phyloP scores from a whole-genome alignment of 2,797 vertebrate species.

The Tangara arthus region DNA sequence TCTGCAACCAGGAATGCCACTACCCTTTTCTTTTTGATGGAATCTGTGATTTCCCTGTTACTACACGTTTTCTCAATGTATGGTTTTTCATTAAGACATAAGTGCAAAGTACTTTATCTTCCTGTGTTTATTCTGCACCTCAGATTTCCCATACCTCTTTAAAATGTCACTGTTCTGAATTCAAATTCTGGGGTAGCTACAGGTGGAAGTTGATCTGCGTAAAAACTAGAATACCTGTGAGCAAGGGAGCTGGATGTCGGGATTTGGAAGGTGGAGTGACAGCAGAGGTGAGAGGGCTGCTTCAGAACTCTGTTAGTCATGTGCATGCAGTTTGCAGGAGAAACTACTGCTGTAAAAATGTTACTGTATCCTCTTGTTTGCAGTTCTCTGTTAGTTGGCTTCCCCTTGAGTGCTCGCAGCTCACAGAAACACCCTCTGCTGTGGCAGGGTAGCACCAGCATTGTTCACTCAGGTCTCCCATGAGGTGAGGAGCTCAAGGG shows the following conservation, averaged over 20 bases:
- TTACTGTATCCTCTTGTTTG: background rate
- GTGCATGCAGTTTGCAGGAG: background rate
- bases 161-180: background rate
- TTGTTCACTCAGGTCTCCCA: background rate
- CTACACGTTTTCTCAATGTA: fast-evolving
- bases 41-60: background rate
- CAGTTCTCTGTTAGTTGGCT: background rate
- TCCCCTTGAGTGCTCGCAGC: background rate
- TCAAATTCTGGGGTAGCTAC: background rate
- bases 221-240: background rate
- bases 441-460: background rate
- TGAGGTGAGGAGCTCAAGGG: background rate
- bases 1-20: background rate
- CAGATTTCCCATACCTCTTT: background rate
- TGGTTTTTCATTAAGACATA: background rate
- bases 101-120: background rate
- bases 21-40: background rate
- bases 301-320: background rate
- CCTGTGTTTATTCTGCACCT: background rate
- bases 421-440: fast-evolving
- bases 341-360: background rate
- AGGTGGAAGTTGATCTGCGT: background rate
- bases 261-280: background rate
- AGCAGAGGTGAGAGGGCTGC: background rate
- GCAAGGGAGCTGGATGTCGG: background rate